phyloP scores from a whole-genome alignment of 2,113 vertebrate species.

The Salvelinus sp. region DNA sequence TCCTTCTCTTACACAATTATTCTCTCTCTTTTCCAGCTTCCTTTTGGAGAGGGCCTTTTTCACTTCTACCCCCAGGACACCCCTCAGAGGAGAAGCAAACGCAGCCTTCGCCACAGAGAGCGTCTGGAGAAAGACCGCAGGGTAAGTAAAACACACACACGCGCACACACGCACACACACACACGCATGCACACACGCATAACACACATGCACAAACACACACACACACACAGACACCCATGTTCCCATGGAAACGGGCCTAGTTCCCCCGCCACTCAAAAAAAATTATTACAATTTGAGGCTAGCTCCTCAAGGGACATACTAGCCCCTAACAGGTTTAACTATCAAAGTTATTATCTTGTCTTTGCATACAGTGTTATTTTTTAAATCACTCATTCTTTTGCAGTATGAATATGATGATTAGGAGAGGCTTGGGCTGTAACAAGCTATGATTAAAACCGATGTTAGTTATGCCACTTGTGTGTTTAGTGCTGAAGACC shows the following conservation, averaged over 20 bases:
- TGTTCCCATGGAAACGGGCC: conserved; percentile 37
- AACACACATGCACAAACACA: not conserved
- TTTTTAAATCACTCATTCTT: not conserved
- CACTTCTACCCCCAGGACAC: conserved; percentile 91
- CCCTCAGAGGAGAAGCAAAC: conserved; percentile 83
- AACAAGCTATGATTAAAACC: not conserved
- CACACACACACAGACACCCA: not conserved
- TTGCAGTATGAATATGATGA: not conserved
- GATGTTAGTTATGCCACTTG: not conserved
- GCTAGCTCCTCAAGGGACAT: not conserved
- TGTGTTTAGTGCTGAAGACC: not conserved
- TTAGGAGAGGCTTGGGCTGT: not conserved
- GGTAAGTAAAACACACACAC: conserved; percentile 73
- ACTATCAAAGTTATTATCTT: not conserved
- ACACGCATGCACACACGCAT: no score
- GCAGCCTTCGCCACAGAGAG: conserved; percentile 79
- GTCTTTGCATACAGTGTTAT: not conserved
- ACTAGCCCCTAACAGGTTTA: no score
- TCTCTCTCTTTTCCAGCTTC: conserved; percentile 75
- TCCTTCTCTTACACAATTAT: not conserved
- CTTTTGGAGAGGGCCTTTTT: conserved; percentile 87
- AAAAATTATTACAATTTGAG: conserved; percentile 43
- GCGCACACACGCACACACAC: not conserved
- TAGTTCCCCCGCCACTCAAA: conserved; percentile 33
- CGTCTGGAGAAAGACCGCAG: conserved; percentile 86